A percentile compares a stretch with the other conserved stretches of the same genome.
Conservation (phyloP, 2,113 vertebrate genomes). For the Corydoras maculifer region DNA sequence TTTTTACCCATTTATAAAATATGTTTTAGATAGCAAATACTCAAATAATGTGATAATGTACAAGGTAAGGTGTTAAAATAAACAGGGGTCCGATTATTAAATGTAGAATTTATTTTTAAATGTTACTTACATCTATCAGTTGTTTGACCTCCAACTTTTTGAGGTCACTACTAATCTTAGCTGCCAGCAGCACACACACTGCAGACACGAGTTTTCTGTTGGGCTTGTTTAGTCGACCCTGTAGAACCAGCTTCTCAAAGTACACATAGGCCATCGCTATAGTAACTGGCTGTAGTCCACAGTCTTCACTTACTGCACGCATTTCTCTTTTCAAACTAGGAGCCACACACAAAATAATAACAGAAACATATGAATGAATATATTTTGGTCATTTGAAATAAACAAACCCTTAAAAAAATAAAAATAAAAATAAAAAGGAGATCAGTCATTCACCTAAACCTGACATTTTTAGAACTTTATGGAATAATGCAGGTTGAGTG, state of each 20-base stretch:
- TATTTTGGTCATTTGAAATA: no score
- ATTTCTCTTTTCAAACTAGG: slow-evolving; percentile 71
- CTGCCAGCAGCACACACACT: slow-evolving; percentile 87
- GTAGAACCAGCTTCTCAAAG: slow-evolving; percentile 96
- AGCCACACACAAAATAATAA: not conserved
- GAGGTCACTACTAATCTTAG: slow-evolving; percentile 97
- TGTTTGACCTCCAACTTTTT: slow-evolving; percentile 88
- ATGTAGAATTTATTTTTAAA: not conserved
- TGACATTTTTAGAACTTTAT: no score
- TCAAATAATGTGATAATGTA: no score
- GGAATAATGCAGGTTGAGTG: no score
- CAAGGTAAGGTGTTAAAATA: no score
- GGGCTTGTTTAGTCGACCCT: slow-evolving; percentile 93
- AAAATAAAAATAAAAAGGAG: no score
- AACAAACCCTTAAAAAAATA: no score
- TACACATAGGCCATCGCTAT: slow-evolving; percentile 96
- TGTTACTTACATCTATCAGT: slow-evolving; percentile 85
- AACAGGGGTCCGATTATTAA: no score
- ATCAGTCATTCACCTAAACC: no score
- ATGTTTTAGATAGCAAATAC: no score
- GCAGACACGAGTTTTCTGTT: slow-evolving; percentile 95
- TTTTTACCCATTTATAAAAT: no score
- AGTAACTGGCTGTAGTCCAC: slow-evolving; percentile 84
- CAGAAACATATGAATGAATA: not conserved
- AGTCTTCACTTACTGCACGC: slow-evolving; percentile 84